Percentiles rank a stretch among this genome's conserved stretches.
These are phyloP conservation scores for Upupa epops DNA, from an alignment of 2,113 vertebrate species.

Conservation along the genomic window DNA sequence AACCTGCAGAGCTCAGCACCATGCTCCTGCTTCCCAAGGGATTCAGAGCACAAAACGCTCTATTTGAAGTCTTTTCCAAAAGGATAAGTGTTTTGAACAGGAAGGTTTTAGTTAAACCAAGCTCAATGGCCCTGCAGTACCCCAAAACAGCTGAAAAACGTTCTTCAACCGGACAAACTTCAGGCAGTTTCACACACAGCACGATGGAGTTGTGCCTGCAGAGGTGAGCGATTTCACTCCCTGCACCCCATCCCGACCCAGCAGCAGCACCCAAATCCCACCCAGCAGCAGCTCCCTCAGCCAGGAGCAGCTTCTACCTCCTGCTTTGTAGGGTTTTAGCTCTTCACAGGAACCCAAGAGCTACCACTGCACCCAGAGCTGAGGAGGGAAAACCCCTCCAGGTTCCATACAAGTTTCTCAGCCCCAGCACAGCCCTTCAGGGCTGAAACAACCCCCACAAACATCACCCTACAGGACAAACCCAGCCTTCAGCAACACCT, in stretches of 20 bases:
- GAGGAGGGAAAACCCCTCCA: fast-evolving
- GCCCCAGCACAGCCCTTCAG: fast-evolving
- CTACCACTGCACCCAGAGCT: fast-evolving
- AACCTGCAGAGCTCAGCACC: too few species aligned
- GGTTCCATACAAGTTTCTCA: fast-evolving
- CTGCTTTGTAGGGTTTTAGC: fast-evolving
- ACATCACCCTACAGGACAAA: fast-evolving
- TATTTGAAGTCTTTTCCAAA: not conserved
- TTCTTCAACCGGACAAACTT: too few species aligned
- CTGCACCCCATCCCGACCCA: fast-evolving
- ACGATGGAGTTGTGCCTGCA: too few species aligned
- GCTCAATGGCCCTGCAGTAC: not conserved
- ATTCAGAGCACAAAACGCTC: not conserved
- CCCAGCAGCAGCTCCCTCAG: fast-evolving
- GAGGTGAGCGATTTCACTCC: fast-evolving
- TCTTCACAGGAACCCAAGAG: fast-evolving
- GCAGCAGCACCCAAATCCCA: not conserved
- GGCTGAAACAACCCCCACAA: fast-evolving
- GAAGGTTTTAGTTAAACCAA: not conserved
- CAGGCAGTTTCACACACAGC: too few species aligned
- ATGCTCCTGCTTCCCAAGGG: fast-evolving
- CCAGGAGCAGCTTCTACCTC: too few species aligned
- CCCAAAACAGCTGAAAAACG: fast-evolving
- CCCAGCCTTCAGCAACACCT: fast-evolving
- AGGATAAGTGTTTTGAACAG: too few species aligned